Percentiles rank a stretch among this genome's conserved stretches.
phyloP scores from a whole-genome alignment of 1,140 invertebrate genomes.

The Leucophenga varia region DNA sequence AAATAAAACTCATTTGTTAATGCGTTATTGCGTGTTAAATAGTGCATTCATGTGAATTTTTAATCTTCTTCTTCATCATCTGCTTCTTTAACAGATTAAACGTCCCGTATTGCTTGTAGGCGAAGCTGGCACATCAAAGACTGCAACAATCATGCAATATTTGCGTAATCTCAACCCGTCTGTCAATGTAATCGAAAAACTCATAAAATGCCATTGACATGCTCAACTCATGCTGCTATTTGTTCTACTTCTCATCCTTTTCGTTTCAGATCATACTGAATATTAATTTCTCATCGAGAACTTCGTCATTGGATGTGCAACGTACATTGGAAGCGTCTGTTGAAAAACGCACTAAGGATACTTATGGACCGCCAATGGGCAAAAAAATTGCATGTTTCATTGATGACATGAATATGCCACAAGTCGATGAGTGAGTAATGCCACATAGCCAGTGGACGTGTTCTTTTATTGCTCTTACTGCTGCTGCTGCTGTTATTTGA shows the following conservation, averaged over 20 bases:
- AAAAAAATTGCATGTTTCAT: slow-evolving; percentile 87
- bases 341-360: slow-evolving; percentile 86
- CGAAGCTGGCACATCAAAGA: slow-evolving; percentile 89
- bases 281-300: slow-evolving; percentile 89
- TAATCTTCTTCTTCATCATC: slow-evolving; percentile 3
- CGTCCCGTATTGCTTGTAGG: slow-evolving; percentile 81
- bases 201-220: slow-evolving; percentile 37
- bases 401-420: slow-evolving; percentile 93
- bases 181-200: slow-evolving; percentile 65
- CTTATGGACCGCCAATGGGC: slow-evolving; percentile 82
- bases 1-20: not conserved
- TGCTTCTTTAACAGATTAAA: slow-evolving; percentile 59
- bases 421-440: slow-evolving; percentile 64
- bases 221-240: not conserved
- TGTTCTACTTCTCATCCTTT: not conserved
- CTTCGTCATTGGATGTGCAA: slow-evolving; percentile 86
- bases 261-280: slow-evolving; percentile 66
- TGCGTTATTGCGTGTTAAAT: slow-evolving; percentile 1
- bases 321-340: slow-evolving; percentile 80
- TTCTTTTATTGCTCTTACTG: no score
- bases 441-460: no score
- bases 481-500: no score
- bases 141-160: slow-evolving; percentile 82
- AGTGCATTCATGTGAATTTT: slow-evolving; percentile 6
- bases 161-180: slow-evolving; percentile 69